Conservation (phyloP, 2,888 invertebrate species). For the Tenthredo mesomela region DNA sequence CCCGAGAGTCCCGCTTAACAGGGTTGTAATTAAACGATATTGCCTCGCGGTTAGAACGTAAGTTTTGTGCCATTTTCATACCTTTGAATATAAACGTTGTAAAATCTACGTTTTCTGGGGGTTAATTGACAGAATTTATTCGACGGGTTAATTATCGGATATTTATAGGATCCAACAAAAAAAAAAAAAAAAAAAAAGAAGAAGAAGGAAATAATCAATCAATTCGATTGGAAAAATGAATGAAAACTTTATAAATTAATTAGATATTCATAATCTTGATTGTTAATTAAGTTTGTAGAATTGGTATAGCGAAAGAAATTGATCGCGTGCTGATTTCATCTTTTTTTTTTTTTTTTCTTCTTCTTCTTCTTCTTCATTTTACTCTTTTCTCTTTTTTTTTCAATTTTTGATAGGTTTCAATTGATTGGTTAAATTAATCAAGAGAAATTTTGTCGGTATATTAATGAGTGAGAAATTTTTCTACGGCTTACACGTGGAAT, state of each 20-base stretch:
- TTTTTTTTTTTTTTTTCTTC: background rate
- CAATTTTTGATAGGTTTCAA: background rate
- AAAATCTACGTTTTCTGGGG: background rate
- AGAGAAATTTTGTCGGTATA: background rate
- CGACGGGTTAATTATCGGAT: background rate
- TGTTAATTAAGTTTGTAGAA: background rate
- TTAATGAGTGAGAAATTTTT: background rate
- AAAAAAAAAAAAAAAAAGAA: too few relatives aligned
- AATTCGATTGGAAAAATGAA: background rate
- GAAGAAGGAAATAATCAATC: background rate
- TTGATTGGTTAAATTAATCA: background rate
- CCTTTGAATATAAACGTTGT: background rate
- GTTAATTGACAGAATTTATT: background rate
- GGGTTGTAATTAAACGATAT: conserved; percentile 48
- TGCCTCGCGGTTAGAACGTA: conserved; percentile 17
- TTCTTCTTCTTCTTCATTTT: background rate
- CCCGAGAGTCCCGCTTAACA: conserved; percentile 36
- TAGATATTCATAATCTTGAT: background rate
- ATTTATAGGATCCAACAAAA: background rate
- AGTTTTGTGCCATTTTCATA: background rate
- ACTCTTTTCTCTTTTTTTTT: too few relatives aligned
- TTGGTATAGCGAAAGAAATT: too few relatives aligned
- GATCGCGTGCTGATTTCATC: background rate
- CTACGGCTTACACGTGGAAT: background rate
- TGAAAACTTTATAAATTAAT: background rate